Conservation (phyloP, 2,113 vertebrate species). For the Corynorhinus townsendii region DNA sequence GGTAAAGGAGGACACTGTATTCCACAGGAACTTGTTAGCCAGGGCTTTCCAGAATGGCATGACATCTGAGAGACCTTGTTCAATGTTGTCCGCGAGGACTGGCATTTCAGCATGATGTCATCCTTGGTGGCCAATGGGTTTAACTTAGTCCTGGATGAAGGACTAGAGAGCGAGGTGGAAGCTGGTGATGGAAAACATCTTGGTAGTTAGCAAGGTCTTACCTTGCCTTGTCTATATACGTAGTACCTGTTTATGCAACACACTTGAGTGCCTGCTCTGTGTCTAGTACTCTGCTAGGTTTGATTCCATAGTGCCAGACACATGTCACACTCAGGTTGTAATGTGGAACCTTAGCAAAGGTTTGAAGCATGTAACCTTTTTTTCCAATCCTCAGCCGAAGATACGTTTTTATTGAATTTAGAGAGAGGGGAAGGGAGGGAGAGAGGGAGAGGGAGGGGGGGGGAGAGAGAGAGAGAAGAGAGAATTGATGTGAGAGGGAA, state of each 20-base stretch:
- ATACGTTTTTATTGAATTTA: not conserved
- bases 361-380: not conserved
- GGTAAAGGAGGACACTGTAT: not conserved
- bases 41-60: not conserved
- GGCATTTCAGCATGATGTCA: not conserved
- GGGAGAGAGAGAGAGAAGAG: not conserved
- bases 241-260: not conserved
- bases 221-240: not conserved
- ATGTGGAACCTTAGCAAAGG: not conserved
- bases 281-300: not conserved
- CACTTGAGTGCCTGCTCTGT: accelerated
- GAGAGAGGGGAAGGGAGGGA: not conserved
- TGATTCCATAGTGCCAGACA: not conserved
- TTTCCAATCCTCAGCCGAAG: not conserved
- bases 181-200: not conserved
- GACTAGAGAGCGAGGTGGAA: not conserved
- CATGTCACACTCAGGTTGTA: not conserved
- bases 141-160: not conserved
- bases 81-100: not conserved
- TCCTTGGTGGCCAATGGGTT: not conserved
- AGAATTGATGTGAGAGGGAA: not conserved
- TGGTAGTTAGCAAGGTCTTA: not conserved
- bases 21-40: not conserved
- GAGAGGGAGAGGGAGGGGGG: not conserved
- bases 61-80: not conserved